Percentiles rank a stretch among this genome's conserved stretches.
Evolutionary conservation across 92 coral and sea anemone genomes (phyloP).

Genomic region (Heteractis magnifica): DNA sequence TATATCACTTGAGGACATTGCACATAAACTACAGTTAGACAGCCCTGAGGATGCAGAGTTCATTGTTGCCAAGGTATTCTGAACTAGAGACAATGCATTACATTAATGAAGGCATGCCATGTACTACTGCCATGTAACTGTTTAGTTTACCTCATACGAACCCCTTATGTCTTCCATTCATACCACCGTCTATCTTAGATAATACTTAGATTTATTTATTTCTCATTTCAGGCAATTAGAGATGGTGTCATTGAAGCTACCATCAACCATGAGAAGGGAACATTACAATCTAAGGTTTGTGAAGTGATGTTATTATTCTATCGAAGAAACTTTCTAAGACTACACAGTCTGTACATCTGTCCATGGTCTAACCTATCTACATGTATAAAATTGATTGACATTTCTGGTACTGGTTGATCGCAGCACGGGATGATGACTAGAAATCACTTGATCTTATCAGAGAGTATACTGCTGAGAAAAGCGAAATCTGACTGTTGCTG

Average conservation of each 20-base stretch:
- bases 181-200: no score
- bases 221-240: constrained; percentile 77
- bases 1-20: constrained; percentile 90
- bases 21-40: constrained; percentile 92
- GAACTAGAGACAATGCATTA: neutral
- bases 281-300: constrained; percentile 91
- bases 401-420: neutral
- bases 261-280: constrained; percentile 92
- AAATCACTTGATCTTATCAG: constrained; percentile 48
- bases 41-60: constrained; percentile 99
- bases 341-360: neutral
- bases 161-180: no score
- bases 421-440: constrained; percentile 42
- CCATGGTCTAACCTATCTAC: no score
- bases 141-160: no score
- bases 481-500: constrained; percentile 43
- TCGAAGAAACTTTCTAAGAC: no score
- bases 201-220: neutral
- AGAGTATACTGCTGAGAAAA: constrained; percentile 43
- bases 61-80: constrained; percentile 91
- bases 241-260: constrained; percentile 99
- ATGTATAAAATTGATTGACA: no score
- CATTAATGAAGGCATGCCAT: no score
- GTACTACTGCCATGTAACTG: no score
- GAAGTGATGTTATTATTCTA: no score